These are phyloP conservation scores for Pemphigus obesinymphae DNA, from an alignment of 1,140 invertebrate species.

Conservation along the genomic window DNA sequence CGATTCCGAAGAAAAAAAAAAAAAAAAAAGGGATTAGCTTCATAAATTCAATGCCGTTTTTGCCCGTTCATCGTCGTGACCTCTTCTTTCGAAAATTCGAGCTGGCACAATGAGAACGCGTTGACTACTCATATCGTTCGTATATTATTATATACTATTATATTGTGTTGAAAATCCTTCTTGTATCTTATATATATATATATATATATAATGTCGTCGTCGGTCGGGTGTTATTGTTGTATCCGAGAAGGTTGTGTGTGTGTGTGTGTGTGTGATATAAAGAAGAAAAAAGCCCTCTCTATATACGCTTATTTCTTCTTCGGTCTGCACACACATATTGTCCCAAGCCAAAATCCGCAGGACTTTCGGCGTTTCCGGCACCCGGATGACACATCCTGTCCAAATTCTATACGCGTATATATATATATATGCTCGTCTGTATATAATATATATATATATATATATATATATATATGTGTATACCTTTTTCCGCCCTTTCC, in stretches of 20 bases:
- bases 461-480: not conserved
- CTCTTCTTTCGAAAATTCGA: not conserved
- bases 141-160: conserved; percentile 10
- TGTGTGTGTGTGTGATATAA: not conserved
- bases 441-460: too few species aligned
- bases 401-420: not conserved
- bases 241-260: not conserved
- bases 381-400: conserved; percentile 38
- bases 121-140: not conserved
- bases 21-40: conserved; percentile 16
- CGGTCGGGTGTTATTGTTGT: conserved; percentile 6
- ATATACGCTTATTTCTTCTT: conserved; percentile 7
- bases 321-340: conserved; percentile 20
- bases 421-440: too few species aligned
- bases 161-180: not conserved
- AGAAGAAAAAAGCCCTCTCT: not conserved
- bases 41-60: conserved; percentile 20
- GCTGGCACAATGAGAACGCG: not conserved
- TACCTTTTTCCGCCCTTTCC: conserved; percentile 15
- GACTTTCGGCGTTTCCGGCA: conserved; percentile 31
- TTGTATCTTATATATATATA: not conserved
- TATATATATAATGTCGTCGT: not conserved
- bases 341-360: conserved; percentile 35
- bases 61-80: not conserved
- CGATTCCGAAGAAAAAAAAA: not conserved